Evolutionary conservation across 2,113 vertebrate genomes (phyloP).

Genomic region (Lepus europaeus): DNA sequence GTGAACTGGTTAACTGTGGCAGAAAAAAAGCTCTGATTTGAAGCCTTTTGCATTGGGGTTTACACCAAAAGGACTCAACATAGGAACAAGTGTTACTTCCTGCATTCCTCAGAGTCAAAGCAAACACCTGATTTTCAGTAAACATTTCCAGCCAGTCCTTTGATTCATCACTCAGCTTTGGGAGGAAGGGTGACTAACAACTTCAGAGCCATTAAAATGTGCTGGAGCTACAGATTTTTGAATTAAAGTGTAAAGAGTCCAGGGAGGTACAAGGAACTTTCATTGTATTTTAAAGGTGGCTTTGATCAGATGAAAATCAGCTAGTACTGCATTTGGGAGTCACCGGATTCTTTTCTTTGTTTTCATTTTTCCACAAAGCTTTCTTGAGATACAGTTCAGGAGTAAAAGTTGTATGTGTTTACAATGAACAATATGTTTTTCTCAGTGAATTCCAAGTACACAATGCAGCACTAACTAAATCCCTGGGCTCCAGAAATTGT

Average conservation of each 20-base stretch:
- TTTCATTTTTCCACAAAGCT: not conserved
- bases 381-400: not conserved
- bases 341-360: not conserved
- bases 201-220: not conserved
- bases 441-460: not conserved
- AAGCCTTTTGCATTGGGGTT: not conserved
- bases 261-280: not conserved
- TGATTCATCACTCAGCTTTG: conserved; percentile 17
- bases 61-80: not conserved
- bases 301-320: not conserved
- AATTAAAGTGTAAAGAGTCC: not conserved
- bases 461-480: not conserved
- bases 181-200: not conserved
- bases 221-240: not conserved
- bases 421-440: not conserved
- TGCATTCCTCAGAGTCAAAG: not conserved
- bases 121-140: not conserved
- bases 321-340: not conserved
- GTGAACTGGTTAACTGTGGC: not conserved
- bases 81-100: not conserved
- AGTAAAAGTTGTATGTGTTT: not conserved
- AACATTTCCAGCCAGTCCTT: not conserved
- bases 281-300: not conserved
- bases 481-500: not conserved
- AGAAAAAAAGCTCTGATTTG: not conserved